Evolutionary conservation across 2,113 vertebrate species (phyloP), one percentile per base, ranked within the genome.

Genomic region (Micronycteris hirsuta): DNA sequence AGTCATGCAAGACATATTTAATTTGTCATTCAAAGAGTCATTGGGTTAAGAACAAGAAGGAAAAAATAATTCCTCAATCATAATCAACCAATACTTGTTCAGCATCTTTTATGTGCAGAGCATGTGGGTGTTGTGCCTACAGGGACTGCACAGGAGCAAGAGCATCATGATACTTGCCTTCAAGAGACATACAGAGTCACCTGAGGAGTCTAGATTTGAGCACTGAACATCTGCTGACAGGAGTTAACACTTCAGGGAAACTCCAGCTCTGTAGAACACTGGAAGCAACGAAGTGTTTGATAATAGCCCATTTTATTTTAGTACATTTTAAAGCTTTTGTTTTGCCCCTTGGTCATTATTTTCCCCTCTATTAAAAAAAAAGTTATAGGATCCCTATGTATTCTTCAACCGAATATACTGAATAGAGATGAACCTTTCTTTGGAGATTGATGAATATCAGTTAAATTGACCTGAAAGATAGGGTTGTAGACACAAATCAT

Each of bases 211-310:
- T 83, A 86, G 47, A 63, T 86, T 65, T 88, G 56, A 89, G 74
- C 36, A 63, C 1, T 63, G 77, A 78, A 78, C 78, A 94, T 41
- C 63, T 26, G 9, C 26, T 24, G 20, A 56, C 36, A 58, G 38
- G 49, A 83, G 63, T 86, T 74, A 88, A 82, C 63, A 94, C 45
- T 73, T 94, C n/a, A 67, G 71, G 81, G 78, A 95, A 89, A 92
- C 20, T 85, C n/a, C 45, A 65, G 49, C 7, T 96, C 7, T 93
- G 93, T 92, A 56, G 19, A 90, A 76, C 45, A 67, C 52, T 93
- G 56, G 26, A 92, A 52, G 43, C 71, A 96, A 87, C 47, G 43
- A 83, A 71, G 28, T 93, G 89, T 43, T 91, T 33, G 47, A 36
- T 47, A 67, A 58, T 58, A 81, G 56, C 7, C 26, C 47, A 70